A percentile compares a stretch with the other conserved stretches of the same genome.
Evolutionary conservation across 2,888 invertebrate species (phyloP).

Genomic region (Apodemia duryi): DNA sequence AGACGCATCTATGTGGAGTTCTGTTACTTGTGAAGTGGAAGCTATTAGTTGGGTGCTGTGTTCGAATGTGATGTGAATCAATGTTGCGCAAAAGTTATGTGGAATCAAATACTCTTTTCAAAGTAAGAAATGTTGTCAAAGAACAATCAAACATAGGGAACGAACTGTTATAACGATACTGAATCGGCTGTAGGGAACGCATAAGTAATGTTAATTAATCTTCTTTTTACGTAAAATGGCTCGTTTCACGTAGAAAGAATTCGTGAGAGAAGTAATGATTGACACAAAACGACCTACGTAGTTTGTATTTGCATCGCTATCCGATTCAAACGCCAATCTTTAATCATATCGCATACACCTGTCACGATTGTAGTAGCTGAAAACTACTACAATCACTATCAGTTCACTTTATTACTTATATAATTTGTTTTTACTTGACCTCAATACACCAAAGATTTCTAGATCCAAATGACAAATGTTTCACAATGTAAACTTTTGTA

Average conservation of each 20-base stretch:
- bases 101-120: conserved; percentile 58
- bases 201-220: not conserved
- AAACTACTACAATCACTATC: conserved; percentile 22
- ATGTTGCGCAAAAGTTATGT: conserved; percentile 42
- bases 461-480: too few species aligned
- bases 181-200: not conserved
- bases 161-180: not conserved
- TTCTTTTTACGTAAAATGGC: not conserved
- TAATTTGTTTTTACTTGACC: too few species aligned
- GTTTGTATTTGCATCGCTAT: not conserved
- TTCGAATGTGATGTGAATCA: conserved; percentile 33
- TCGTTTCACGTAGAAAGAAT: not conserved
- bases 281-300: not conserved
- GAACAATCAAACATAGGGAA: not conserved
- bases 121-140: conserved; percentile 45
- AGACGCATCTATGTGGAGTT: conserved; percentile 32
- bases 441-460: too few species aligned
- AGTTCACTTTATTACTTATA: conserved; percentile 28
- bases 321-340: not conserved
- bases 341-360: not conserved
- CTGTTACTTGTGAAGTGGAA: conserved; percentile 31
- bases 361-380: not conserved
- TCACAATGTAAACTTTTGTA: too few species aligned
- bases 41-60: conserved; percentile 29
- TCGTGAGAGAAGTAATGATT: not conserved